Base-by-base conservation (phyloP, 2,888 invertebrate genomes). In the Kryphioiulus occultus region DNA sequence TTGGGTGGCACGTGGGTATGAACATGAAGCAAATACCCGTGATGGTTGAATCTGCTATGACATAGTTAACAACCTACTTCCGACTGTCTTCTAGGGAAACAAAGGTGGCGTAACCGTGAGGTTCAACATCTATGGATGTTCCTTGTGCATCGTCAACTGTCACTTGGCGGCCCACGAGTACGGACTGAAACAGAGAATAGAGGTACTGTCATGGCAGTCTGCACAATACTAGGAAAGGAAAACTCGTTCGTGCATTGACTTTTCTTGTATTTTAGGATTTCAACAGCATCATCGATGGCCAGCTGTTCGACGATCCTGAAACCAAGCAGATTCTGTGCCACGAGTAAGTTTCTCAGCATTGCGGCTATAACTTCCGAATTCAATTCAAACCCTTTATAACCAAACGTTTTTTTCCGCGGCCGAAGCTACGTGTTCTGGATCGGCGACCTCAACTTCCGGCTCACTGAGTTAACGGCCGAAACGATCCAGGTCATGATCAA, bases 101-200 rank as follows among this genome's bases (percentile, higher is more conserved):
- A 99, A 99, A 93, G 98, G 98, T 30, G 98, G 96, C 4, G 96
- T 98, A 0, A 97, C 96, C 91, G 93, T 98, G 87, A 94, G 98
- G 88, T 94, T 98, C 91, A 96, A 95, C 90, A 94, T 97, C 47
- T 96, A 97, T 91, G 98, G 98, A 1, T 95, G 96, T 90, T 97
- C 96, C 0, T 91, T 98, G 87, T 96, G 97, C 91, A 94, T 98
- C 88, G 95, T 98, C 12, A 98, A 98, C 91, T 94, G 96, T 85
- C 98, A 99, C 92, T 92, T 99, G 90, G 96, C 97, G 1, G 96
- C 98, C 4, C 98, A 98, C 91, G 96, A 97, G 91, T 94, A 96
- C 90, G 94, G 96, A 89, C 92, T 97, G 87, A 94, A 95, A n/a
- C 96, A 97, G 90, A 94, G 98, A 88, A 94, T 98, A 88, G 94